Percentiles rank a stretch among this genome's conserved stretches.
These are phyloP conservation scores for Buceros bicornis DNA, from an alignment of 2,797 vertebrate genomes.

Conservation along the genomic window DNA sequence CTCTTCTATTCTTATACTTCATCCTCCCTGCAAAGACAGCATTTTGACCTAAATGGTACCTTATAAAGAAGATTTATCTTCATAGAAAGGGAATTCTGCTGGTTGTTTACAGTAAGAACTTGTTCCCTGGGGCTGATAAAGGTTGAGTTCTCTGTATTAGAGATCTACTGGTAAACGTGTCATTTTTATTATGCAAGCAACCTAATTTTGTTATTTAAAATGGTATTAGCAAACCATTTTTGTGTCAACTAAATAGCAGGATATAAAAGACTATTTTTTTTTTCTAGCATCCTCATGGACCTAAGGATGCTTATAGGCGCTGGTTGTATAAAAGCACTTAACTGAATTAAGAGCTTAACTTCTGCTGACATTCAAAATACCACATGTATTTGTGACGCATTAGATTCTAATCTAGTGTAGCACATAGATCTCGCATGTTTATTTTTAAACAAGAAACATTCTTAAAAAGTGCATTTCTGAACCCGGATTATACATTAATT, in stretches of 20 bases:
- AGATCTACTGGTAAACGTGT: background rate
- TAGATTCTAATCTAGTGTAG: background rate
- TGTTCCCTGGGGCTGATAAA: background rate
- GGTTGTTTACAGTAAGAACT: background rate
- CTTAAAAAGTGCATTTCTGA: background rate
- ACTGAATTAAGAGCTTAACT: conserved; percentile 13
- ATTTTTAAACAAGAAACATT: background rate
- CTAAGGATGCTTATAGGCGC: background rate
- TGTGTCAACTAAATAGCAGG: background rate
- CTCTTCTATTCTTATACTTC: background rate
- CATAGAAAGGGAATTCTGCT: background rate
- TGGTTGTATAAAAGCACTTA: background rate
- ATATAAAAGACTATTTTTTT: background rate
- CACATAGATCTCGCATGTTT: background rate
- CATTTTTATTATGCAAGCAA: background rate
- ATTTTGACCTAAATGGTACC: background rate
- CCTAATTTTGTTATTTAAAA: background rate
- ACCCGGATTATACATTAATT: background rate
- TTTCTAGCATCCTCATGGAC: background rate
- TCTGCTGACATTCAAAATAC: background rate
- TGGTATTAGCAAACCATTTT: background rate
- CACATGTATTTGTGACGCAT: background rate
- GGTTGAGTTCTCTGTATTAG: background rate
- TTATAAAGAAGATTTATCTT: background rate
- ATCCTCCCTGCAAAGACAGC: background rate